Base-by-base conservation (phyloP, 2,888 invertebrate species). In the Formica aserva region DNA sequence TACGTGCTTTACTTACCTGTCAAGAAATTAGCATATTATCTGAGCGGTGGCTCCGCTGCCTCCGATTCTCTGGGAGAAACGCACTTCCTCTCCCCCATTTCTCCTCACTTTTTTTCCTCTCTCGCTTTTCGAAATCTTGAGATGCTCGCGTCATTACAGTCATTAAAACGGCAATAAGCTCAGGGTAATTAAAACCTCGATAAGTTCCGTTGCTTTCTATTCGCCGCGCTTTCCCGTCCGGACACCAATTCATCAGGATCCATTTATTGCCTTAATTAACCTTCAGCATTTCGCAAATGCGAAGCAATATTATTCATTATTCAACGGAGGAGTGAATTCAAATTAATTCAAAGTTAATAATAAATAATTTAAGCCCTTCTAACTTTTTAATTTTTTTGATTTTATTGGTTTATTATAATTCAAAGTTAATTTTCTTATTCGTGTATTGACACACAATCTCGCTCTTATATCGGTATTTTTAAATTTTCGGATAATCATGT, bases 1-100 rank as follows among this genome's bases (percentile, higher is more conserved):
- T 86, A 87, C 87, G 88, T 91, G 87, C 89, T 88, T 91, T 89
- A 90, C 90, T 86, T 90, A 88, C 87, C 88, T 88, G 89, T 89
- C 89, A 85, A 87, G 86, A 85, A 92, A 91, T 92, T 89, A 89
- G 90, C 91, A 92, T 91, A 91, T 92, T 89, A 92, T 90, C 89
- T 87, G 86, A 85, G 84, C 87, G 89, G 83, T 83, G 84, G 86
- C 87, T 83, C 62, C 86, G 80, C 57, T 86, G 83, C 85, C 87
- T 83, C 85, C 83, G 86, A 84, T 85, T 90, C 83, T 85, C 72
- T 74, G 82, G 82, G 48, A 83, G 78, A 80, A 72, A 41, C 78
- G 35, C 26, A 29, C 57, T 29, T 35, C 29, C n/a, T 41, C 22
- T 18, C 62, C 18, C 8, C 32, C 35, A 52, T n/a, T 32, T 32